These are phyloP conservation scores for Neria commutata DNA, from an alignment of 2,888 invertebrate species.

Conservation along the genomic window DNA sequence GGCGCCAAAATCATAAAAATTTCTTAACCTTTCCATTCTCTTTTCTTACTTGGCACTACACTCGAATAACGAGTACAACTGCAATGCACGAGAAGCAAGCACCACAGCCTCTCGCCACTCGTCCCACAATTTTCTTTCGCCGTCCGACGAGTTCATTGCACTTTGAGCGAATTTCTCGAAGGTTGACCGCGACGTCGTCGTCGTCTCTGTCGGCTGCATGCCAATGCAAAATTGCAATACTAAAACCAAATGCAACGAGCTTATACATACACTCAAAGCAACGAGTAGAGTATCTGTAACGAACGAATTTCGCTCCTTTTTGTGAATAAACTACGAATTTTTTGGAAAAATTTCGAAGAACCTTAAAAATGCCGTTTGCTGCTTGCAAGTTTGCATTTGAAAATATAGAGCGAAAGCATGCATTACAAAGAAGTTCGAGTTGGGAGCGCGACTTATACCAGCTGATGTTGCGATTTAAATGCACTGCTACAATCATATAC, in stretches of 20 bases:
- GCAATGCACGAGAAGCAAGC: background rate
- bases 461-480: too few species aligned
- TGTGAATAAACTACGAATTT: slow-evolving; percentile 9
- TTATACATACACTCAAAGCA: background rate
- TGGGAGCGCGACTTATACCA: too few species aligned
- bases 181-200: slow-evolving; percentile 46
- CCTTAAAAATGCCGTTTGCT: slow-evolving; percentile 22
- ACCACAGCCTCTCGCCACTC: background rate
- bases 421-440: too few species aligned
- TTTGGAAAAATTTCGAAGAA: slow-evolving; percentile 33
- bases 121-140: too few species aligned
- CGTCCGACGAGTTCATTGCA: slow-evolving; percentile 60
- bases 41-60: too few species aligned
- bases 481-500: slow-evolving; percentile 23
- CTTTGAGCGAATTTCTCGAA: slow-evolving; percentile 58
- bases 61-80: too few species aligned
- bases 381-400: slow-evolving; percentile 7
- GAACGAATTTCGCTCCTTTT: slow-evolving; percentile 10
- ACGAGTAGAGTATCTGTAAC: slow-evolving; percentile 16
- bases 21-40: too few species aligned
- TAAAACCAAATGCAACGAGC: slow-evolving; percentile 27
- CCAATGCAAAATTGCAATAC: slow-evolving; percentile 23
- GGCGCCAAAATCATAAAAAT: too few species aligned
- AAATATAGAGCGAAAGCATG: slow-evolving; percentile 28
- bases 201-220: background rate